Conservation (phyloP, 2,888 invertebrate genomes). For the Hydrotaea diabolus region DNA sequence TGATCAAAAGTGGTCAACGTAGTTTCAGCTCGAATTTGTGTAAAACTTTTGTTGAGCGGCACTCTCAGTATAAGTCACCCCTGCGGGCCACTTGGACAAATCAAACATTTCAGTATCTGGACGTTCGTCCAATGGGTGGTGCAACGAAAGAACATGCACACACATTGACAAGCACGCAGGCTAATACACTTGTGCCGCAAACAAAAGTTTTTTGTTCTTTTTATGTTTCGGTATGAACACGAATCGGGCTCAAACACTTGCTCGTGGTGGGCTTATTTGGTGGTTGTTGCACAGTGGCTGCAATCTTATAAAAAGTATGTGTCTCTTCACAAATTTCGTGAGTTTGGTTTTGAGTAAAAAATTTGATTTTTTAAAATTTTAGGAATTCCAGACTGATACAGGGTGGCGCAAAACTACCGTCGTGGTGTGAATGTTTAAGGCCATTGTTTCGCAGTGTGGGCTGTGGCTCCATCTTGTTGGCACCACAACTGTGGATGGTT, state of each 20-base stretch:
- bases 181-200: neutral
- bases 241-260: constrained; percentile 37
- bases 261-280: constrained; percentile 10
- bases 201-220: constrained; percentile 27
- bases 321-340: no score
- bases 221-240: constrained; percentile 15
- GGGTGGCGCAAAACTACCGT: no score
- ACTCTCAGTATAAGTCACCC: neutral
- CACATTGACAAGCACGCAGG: neutral
- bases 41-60: neutral
- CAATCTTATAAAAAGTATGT: no score
- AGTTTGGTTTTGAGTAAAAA: no score
- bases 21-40: neutral
- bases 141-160: neutral
- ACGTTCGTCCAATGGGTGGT: neutral
- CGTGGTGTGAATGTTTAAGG: no score
- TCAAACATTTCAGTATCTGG: neutral
- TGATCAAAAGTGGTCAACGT: neutral
- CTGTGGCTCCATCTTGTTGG: no score
- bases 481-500: no score
- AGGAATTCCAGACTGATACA: no score
- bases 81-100: neutral
- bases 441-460: no score
- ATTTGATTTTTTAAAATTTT: no score
- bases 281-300: neutral